Base-by-base conservation (phyloP, 2,113 vertebrate genomes). In the Thamnaconus septentrionalis region DNA sequence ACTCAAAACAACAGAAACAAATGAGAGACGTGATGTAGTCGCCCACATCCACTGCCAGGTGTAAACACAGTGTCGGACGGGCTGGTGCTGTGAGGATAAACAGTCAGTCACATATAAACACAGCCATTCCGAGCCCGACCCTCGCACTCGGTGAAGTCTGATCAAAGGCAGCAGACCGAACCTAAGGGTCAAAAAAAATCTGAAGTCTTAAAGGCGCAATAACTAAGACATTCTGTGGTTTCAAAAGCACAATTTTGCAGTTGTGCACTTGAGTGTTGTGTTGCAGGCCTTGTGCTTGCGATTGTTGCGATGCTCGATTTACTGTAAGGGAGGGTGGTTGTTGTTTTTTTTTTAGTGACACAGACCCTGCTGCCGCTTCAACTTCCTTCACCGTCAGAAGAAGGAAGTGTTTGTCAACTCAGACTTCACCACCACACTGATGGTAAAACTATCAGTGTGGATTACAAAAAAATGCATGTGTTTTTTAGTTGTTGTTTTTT, bases 21-120 rank as follows among this genome's bases (percentile, higher is more conserved):
- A 55, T 71, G 46, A 69, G 18, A 61, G 48, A 54, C 61, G 51
- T 59, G 45, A 60, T 68, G 18, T 12, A 65, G 56, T 50, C 61
- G 53, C 51, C 46, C 49, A 44, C 49, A 68, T 68, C 12, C n/a
- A 7, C 53, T 72, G 42, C 63, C 57, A 57, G 65, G 52, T 70
- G 57, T 77, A 75, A 75, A 81, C 75, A 81, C 52, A 7, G 31
- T 39, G 44, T 65, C 41, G 40, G 7, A 46, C 5, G 46, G 72
- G 64, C 73, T 49, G 71, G 62, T 56, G 56, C 66, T 56, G n/a
- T 61, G 64, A 77, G 58, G 81, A 79, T 78, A 80, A 83, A 73
- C 78, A 82, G 50, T 53, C 51, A 50, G 61, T 51, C 59, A 45
- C 63, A 31, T 62, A 39, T 75, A 77, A 81, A 75, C 78, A 69